Base-by-base conservation (phyloP, 2,797 vertebrate species). In the Paratrypauchen microcephalus region DNA sequence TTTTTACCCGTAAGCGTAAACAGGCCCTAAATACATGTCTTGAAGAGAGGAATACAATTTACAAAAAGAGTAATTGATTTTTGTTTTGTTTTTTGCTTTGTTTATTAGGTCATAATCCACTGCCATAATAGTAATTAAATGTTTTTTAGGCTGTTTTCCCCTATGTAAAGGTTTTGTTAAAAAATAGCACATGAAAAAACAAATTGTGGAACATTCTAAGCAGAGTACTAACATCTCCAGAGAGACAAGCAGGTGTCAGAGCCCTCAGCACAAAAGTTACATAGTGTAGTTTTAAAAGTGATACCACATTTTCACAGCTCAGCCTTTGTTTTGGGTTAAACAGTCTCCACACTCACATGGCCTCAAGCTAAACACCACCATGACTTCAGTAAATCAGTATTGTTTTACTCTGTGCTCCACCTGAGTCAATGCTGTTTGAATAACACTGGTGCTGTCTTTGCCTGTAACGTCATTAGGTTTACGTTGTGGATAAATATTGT, bases 41-140 rank as follows among this genome's bases (percentile, higher is more conserved):
- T n/a, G n/a, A n/a, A 52, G 18, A 52, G 50, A n/a, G 8, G 8
- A n/a, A 52, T n/a, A 7, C 1, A 52, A 21, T 8, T n/a, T 6
- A 50, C 5, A 26, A 32, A 26, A 21, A 71, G 55, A 70, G 67
- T 7, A 0, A 8, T 36, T 30, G 5, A 30, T 30, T 30, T 32
- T 32, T 36, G 9, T 36, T 36, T 30, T 70, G 82, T 65, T 83
- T 91, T 92, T 89, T 90, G 89, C 92, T 73, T n/a, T n/a, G n/a
- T 88, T 36, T 36, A 90, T 50, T 60, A 81, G 87, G 88, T 61
- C 81, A 79, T 72, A 81, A 82, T 26, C 84, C 2, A 48, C 47
- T 52, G 18, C 7, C 85, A 84, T 23, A 24, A 24, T 23, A 56
- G 4, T 56, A 56, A 56, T 13, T 8, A 5, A 56, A 54, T 23